Conservation (phyloP, 2,113 vertebrate species). For the Pseudolaguvia tuberculata region DNA sequence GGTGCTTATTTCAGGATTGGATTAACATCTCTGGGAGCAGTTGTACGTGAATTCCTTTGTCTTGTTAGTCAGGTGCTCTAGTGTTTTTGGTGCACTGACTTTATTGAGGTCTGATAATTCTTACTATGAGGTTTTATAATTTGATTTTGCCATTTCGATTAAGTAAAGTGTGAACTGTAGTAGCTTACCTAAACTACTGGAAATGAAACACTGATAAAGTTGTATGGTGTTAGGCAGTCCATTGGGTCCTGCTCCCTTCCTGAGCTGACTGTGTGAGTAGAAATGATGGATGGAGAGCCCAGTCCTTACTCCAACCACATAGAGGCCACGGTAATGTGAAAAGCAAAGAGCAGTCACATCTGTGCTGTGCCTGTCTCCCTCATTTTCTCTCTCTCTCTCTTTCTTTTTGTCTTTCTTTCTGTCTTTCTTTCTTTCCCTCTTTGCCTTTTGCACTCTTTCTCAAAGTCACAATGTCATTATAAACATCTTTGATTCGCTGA, state of each 20-base stretch:
- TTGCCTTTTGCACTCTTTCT: conserved; percentile 4
- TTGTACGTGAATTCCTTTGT: conserved; percentile 28
- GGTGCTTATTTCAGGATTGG: conserved; percentile 50
- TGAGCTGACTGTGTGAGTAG: conserved; percentile 29
- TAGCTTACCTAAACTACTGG: conserved; percentile 40
- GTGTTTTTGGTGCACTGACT: conserved; percentile 41
- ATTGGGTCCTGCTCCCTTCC: conserved; percentile 32
- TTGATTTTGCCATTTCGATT: conserved; percentile 20
- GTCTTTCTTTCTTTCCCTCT: no score
- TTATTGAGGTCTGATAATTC: neutral
- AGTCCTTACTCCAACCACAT: conserved; percentile 34
- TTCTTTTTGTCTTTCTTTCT: no score
- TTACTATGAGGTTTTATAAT: conserved; percentile 10
- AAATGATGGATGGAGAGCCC: conserved; percentile 40
- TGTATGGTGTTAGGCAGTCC: conserved; percentile 41
- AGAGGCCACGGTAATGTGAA: conserved; percentile 47
- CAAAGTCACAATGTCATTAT: conserved; percentile 58
- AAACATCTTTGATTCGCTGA: conserved; percentile 67
- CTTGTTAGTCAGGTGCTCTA: conserved; percentile 31
- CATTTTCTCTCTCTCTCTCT: conserved; percentile 14
- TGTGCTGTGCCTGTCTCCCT: conserved; percentile 39
- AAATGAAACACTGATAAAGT: conserved; percentile 51
- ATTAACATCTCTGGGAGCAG: conserved; percentile 42
- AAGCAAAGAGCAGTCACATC: conserved; percentile 51
- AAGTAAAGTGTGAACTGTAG: conserved; percentile 11